phyloP scores from a whole-genome alignment of 2,113 vertebrate species.

The Mugil cephalus region DNA sequence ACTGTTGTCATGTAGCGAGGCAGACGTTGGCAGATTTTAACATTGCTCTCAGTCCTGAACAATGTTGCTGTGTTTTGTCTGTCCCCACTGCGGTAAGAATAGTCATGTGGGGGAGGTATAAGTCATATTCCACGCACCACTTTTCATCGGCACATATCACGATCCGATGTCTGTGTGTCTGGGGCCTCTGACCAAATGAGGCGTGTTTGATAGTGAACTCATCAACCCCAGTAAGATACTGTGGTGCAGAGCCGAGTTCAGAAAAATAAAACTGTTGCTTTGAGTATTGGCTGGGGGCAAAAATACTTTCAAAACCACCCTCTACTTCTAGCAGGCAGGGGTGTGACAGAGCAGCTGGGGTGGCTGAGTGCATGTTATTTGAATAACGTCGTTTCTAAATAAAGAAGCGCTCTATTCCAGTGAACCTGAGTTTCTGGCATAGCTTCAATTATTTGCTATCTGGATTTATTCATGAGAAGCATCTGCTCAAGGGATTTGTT shows the following conservation, averaged over 20 bases:
- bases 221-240: neutral
- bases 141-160: slow-evolving; percentile 18
- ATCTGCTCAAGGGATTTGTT: neutral
- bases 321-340: slow-evolving; percentile 1
- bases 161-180: slow-evolving; percentile 14
- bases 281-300: slow-evolving; percentile 18
- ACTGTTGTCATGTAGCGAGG: neutral
- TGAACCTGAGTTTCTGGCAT: slow-evolving; percentile 45
- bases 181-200: slow-evolving; percentile 32
- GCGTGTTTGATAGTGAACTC: slow-evolving; percentile 24
- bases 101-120: neutral
- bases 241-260: neutral
- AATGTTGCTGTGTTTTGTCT: slow-evolving; percentile 27
- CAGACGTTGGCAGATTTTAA: slow-evolving; percentile 18
- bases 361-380: slow-evolving; percentile 54
- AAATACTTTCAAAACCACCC: slow-evolving; percentile 38
- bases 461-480: slow-evolving; percentile 4
- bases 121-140: neutral
- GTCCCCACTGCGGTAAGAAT: slow-evolving; percentile 28
- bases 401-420: slow-evolving; percentile 40
- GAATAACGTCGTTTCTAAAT: slow-evolving; percentile 60
- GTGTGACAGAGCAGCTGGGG: slow-evolving; percentile 40
- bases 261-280: slow-evolving; percentile 19
- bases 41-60: slow-evolving; percentile 3
- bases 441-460: slow-evolving; percentile 23